Evolutionary conservation across 2,797 vertebrate genomes (phyloP), one percentile per base, ranked within the genome.

Genomic region (Peromyscus eremicus): DNA sequence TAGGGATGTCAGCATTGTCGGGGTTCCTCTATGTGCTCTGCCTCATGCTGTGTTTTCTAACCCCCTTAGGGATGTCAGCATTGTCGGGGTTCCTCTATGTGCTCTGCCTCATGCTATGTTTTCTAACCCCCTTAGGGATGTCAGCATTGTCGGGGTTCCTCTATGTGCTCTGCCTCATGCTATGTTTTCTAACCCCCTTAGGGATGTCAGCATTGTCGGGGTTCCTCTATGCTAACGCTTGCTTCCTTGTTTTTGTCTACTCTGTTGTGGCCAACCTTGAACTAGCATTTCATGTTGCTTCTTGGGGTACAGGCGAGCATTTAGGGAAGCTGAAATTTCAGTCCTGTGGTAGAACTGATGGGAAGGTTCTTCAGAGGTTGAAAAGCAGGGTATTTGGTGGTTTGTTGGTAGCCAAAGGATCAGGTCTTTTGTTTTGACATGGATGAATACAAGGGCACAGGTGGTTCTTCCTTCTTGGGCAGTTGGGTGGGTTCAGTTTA

Each of bases 171-270:
- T n/a, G n/a, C n/a, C n/a, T n/a, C n/a, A 25, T 34, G 70, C 16
- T 96, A 6, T 90, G 86, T 91, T 86, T 85, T 92, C 34, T 60
- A 43, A n/a, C 60, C 8, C 2, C 19, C 21, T 66, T 66, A 82
- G 40, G 14, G 16, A 29, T 5, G 6, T 79, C 75, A 17, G n/a
- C 62, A 10, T 27, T 85, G 12, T 52, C 73, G 62, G 29, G 76
- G 55, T 80, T 43, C 9, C 49, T 95, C 46, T 77, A 13, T 82
- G 88, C 40, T 70, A 16, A 82, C 25, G 40, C 16, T 64, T 81
- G 64, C 70, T 46, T 66, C 23, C 71, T 92, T 90, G 55, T 94
- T 94, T 89, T 46, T 27, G 29, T 93, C 85, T 83, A 25, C 46
- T 92, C 3, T 89, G 66, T 79, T 46, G 0, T 3, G 21, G 70